Evolutionary conservation across 2,113 vertebrate species (phyloP).

Genomic region (Toxostoma redivivum): DNA sequence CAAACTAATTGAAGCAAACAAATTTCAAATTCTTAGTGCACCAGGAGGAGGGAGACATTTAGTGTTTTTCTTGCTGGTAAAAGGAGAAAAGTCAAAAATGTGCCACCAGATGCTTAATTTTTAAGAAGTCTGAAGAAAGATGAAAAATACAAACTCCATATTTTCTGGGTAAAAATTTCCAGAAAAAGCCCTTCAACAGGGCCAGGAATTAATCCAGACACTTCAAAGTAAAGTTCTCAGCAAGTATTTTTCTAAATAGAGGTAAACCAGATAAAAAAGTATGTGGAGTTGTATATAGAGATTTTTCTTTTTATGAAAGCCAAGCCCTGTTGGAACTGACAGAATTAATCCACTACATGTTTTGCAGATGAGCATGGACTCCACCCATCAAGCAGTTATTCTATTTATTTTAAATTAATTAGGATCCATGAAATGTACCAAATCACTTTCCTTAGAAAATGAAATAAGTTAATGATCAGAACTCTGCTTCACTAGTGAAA

Average conservation of each 20-base stretch:
- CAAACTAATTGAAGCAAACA: background rate
- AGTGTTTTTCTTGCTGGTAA: background rate
- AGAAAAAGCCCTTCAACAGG: background rate
- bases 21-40: conserved; percentile 9
- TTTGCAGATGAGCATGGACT: background rate
- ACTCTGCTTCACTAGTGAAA: background rate
- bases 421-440: background rate
- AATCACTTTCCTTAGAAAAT: background rate
- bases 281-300: background rate
- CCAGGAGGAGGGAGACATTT: background rate
- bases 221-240: background rate
- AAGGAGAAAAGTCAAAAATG: background rate
- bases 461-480: background rate
- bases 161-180: background rate
- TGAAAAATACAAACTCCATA: background rate
- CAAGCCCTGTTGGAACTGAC: background rate
- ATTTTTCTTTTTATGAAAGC: background rate
- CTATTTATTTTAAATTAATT: background rate
- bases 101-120: background rate
- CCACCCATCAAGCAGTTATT: background rate
- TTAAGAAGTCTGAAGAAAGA: background rate
- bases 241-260: background rate
- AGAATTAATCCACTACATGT: background rate
- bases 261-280: background rate
- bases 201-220: background rate